These are phyloP conservation scores for Ancistrus triradiatus DNA, from an alignment of 2,113 vertebrate species.

Conservation along the genomic window DNA sequence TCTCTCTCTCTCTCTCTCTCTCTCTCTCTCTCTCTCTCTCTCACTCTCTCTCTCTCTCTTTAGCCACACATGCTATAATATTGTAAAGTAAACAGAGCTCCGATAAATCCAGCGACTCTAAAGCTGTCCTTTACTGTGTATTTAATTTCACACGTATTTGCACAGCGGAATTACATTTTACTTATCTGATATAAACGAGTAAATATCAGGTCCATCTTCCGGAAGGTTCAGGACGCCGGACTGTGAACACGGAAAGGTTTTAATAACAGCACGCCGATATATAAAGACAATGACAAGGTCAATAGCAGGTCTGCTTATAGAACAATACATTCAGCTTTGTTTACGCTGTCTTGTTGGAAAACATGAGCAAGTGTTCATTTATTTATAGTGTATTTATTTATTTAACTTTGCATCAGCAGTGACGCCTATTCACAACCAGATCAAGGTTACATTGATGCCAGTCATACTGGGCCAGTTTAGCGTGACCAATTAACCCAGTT, in stretches of 20 bases:
- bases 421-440: too few species aligned
- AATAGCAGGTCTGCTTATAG: too few species aligned
- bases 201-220: constrained; percentile 55
- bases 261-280: too few species aligned
- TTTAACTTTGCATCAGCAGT: too few species aligned
- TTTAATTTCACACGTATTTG: constrained; percentile 76
- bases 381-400: too few species aligned
- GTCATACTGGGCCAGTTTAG: too few species aligned
- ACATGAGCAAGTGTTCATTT: too few species aligned
- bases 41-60: constrained; percentile 43
- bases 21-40: constrained; percentile 13
- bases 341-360: too few species aligned
- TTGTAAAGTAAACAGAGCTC: constrained; percentile 59
- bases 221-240: constrained; percentile 51
- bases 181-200: constrained; percentile 65
- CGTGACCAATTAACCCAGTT: too few species aligned
- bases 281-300: too few species aligned
- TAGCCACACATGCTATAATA: constrained; percentile 59
- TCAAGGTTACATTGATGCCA: too few species aligned
- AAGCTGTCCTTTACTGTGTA: constrained; percentile 61
- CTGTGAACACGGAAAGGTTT: constrained; percentile 54
- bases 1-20: constrained; percentile 33
- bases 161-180: constrained; percentile 73
- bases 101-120: constrained; percentile 59
- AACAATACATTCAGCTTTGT: too few species aligned